These are phyloP conservation scores for Mesoligia furuncula DNA, from an alignment of 2,888 invertebrate genomes.

Conservation along the genomic window DNA sequence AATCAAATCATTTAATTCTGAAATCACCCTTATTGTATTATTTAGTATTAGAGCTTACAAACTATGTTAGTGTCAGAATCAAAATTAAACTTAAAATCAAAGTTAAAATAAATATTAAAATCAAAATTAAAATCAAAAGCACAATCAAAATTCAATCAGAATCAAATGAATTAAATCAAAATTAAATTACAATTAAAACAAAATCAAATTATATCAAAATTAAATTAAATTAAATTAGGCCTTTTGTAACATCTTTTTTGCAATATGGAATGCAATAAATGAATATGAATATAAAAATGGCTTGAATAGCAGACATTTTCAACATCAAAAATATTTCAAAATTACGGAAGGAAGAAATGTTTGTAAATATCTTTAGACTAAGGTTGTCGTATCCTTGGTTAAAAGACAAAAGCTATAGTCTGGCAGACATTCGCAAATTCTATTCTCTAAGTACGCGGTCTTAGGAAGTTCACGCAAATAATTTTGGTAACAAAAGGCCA, in stretches of 20 bases:
- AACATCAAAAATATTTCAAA: background rate
- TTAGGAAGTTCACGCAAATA: slow-evolving; percentile 13
- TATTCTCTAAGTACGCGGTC: slow-evolving; percentile 32
- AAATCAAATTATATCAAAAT: too few species aligned
- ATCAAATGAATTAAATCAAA: too few species aligned
- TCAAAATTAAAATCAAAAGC: too few species aligned
- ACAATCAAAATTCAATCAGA: too few species aligned
- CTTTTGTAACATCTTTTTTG: background rate
- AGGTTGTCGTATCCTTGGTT: background rate
- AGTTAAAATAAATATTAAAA: too few species aligned
- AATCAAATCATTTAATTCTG: too few species aligned
- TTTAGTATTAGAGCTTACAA: too few species aligned
- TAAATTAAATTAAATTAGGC: background rate
- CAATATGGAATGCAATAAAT: background rate
- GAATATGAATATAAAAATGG: background rate
- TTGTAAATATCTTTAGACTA: slow-evolving; percentile 11
- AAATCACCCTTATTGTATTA: too few species aligned
- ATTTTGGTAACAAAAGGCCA: slow-evolving; percentile 6
- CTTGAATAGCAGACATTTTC: background rate
- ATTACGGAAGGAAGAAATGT: slow-evolving; percentile 21
- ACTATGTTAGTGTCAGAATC: too few species aligned
- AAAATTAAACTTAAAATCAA: too few species aligned
- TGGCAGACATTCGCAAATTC: slow-evolving; percentile 24
- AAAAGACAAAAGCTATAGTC: slow-evolving; percentile 28
- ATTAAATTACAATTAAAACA: too few species aligned